Base-by-base conservation (phyloP, 1,140 invertebrate species). In the Scaptomyza graminum region DNA sequence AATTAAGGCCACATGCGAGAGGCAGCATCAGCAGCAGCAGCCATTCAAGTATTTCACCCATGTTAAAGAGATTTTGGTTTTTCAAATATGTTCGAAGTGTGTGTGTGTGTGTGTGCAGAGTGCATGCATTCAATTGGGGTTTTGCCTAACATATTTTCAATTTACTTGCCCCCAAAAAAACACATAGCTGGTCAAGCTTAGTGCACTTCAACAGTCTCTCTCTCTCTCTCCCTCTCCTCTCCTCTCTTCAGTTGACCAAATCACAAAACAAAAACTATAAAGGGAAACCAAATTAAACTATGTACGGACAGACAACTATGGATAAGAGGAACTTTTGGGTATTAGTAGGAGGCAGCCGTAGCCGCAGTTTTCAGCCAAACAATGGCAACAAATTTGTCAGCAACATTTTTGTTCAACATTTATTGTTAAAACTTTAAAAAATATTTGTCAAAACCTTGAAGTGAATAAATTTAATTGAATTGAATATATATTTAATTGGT, bases 1-100 rank as follows among this genome's bases (percentile, higher is more conserved):
- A 79, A 79, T 79, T 79, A 79, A 59, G 63, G 25, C 7, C 31
- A 64, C 50, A 50, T 63, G 57, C 41, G 56, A 68, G n/a, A 7
- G 11, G 31, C 37, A 41, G 6, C 16, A 22, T 3, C 18, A 3
- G 18, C 18, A 22, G 18, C 18, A 22, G 18, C 18, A 60, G 16
- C 43, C 46, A 49, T 28, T 22, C 2, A 22, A 22, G 18, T 22
- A 22, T 22, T 22, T 22, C 18, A 7, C 37, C 5, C 56, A 44
- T 47, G 52, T 54, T 54, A 68, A 60, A 68, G 39, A 46, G 25
- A 43, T 25, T 56, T 57, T 16, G 28, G 12, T 18, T 43, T 52
- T 57, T 41, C n/a, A 43, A 49, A 43, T 66, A 34, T 49, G 47
- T 54, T 43, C 18, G 22, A 5, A 11, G 46, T 55, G 31, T 9